These are phyloP conservation scores for Trimorus sp. DNA, from an alignment of 2,888 invertebrate species.

Conservation along the genomic window DNA sequence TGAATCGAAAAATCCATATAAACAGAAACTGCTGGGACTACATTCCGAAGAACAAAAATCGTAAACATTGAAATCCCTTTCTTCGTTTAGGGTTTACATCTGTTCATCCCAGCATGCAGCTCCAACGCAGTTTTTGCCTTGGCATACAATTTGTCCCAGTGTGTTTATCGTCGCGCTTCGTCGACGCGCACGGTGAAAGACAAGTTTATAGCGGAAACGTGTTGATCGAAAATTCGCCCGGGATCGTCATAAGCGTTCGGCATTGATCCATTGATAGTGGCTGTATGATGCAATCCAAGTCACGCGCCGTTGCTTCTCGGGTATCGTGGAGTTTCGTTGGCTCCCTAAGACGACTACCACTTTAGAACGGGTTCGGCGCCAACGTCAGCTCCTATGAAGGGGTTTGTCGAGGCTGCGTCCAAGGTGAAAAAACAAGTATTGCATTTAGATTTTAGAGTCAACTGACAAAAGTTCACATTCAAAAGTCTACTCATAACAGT, in stretches of 20 bases:
- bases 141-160: background rate
- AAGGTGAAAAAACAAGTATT: constrained; percentile 62
- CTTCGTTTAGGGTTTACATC: no score
- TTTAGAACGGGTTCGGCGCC: constrained; percentile 74
- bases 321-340: constrained; percentile 37
- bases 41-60: no score
- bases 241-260: constrained; percentile 21
- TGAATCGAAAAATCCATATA: no score
- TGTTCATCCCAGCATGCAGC: background rate
- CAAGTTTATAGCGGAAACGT: constrained; percentile 39
- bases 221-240: constrained; percentile 26
- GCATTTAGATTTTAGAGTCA: background rate
- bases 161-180: constrained; percentile 1
- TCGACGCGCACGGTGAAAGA: constrained; percentile 29
- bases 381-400: constrained; percentile 77
- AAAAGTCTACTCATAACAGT: no score
- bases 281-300: constrained; percentile 19
- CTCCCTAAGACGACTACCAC: constrained; percentile 75
- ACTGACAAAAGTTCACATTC: no score
- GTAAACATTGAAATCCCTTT: no score
- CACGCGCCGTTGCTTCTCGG: constrained; percentile 33
- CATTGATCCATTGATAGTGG: constrained; percentile 27
- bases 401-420: constrained; percentile 77
- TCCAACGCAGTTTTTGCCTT: background rate
- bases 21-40: no score